Percentiles rank a stretch among this genome's conserved stretches.
phyloP scores from a whole-genome alignment of 2,113 vertebrate genomes.

The Lepus americanus region DNA sequence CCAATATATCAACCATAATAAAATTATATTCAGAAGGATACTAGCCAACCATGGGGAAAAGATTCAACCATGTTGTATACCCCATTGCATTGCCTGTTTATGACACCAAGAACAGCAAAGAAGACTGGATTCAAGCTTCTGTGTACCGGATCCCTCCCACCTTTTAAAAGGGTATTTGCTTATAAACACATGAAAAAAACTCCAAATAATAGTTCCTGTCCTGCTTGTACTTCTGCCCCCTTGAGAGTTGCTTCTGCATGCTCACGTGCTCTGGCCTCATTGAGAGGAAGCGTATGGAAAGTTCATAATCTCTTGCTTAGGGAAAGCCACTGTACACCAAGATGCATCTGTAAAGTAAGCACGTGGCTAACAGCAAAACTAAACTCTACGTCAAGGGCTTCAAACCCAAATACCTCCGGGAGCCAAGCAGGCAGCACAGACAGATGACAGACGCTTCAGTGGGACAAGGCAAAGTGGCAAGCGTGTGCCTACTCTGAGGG shows the following conservation, averaged over 20 bases:
- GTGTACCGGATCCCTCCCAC: neutral
- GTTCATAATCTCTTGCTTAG: neutral
- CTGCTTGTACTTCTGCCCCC: neutral
- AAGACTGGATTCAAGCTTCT: neutral
- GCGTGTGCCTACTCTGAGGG: neutral
- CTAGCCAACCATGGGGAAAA: neutral
- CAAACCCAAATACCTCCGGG: neutral
- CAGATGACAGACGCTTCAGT: neutral
- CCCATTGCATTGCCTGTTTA: neutral
- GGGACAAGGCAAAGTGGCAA: neutral
- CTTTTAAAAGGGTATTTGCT: constrained; percentile 7
- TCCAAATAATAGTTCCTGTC: constrained; percentile 21
- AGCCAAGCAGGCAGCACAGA: neutral
- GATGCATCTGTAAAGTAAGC: neutral
- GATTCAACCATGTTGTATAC: neutral
- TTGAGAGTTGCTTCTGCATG: neutral
- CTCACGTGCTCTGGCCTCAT: neutral
- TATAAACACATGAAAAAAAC: neutral
- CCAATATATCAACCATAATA: neutral
- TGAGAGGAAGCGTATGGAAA: neutral
- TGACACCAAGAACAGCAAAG: neutral
- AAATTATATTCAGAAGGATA: constrained; percentile 25
- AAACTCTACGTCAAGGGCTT: neutral
- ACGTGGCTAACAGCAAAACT: neutral
- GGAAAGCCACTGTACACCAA: constrained; percentile 4